Evolutionary conservation across 1,140 invertebrate genomes (phyloP).

Genomic region (Dendroctonus valens): DNA sequence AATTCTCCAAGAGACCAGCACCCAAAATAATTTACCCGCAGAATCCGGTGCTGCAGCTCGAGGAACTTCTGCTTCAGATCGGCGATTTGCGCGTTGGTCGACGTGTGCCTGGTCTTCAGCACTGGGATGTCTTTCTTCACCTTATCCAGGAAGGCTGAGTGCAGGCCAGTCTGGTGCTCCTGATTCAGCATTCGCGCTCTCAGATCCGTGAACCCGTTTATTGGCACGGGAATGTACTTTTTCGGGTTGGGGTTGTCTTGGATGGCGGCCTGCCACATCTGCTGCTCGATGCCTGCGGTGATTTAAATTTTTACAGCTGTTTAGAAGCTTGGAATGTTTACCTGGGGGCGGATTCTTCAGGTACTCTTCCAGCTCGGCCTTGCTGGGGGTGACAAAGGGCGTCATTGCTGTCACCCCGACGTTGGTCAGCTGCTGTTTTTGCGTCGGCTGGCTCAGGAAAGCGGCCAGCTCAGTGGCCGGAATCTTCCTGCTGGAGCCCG

Average conservation of each 20-base stretch:
- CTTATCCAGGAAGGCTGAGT: constrained; percentile 71
- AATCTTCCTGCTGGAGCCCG: constrained; percentile 67
- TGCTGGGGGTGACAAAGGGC: constrained; percentile 65
- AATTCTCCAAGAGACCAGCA: too few relatives aligned
- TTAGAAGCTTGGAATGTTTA: constrained; percentile 39
- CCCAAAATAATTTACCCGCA: constrained; percentile 59
- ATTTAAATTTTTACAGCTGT: neutral
- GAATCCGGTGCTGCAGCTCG: constrained; percentile 72
- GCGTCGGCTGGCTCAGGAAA: constrained; percentile 66
- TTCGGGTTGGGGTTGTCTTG: constrained; percentile 88
- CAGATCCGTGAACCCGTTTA: constrained; percentile 85
- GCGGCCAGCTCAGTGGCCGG: constrained; percentile 70
- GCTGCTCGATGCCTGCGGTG: constrained; percentile 65
- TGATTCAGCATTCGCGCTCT: constrained; percentile 81
- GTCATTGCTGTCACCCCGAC: constrained; percentile 61
- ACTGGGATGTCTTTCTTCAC: constrained; percentile 74
- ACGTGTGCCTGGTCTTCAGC: constrained; percentile 69
- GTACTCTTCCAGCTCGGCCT: constrained; percentile 82
- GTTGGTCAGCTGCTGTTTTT: constrained; percentile 67
- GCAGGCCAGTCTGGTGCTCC: constrained; percentile 76
- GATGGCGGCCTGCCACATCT: constrained; percentile 88
- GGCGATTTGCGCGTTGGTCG: constrained; percentile 68
- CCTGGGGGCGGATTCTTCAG: constrained; percentile 83
- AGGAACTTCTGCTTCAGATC: constrained; percentile 74
- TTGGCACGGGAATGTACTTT: constrained; percentile 86